Conservation (phyloP, 2,113 vertebrate species). For the Serinus canaria region DNA sequence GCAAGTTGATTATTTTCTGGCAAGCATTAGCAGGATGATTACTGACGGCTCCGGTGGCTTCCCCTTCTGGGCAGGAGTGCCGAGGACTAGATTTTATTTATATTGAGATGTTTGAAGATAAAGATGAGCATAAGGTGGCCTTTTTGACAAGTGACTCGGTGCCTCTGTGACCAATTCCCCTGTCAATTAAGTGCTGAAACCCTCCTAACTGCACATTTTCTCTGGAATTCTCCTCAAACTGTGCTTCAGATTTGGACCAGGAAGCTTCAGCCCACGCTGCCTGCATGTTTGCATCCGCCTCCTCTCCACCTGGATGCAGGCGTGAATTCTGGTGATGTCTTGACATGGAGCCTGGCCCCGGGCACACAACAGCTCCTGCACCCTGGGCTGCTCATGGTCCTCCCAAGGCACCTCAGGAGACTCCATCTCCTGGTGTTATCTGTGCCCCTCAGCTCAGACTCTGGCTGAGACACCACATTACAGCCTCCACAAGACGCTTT, state of each 20-base stretch:
- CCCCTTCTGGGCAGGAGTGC: constrained; percentile 11
- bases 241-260: constrained; percentile 14
- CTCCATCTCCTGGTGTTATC: not conserved
- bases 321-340: not conserved
- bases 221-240: not conserved
- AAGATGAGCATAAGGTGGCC: constrained; percentile 30
- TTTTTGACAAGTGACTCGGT: not conserved
- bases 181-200: not conserved
- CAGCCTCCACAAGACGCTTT: not conserved
- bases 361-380: not conserved
- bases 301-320: constrained; percentile 22
- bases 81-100: constrained; percentile 6
- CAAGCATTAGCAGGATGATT: constrained; percentile 11
- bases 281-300: not conserved
- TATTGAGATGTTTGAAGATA: constrained; percentile 25
- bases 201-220: not conserved
- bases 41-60: not conserved
- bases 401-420: not conserved
- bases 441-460: not conserved
- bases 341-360: rapidly evolving
- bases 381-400: not conserved
- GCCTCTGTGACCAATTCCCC: not conserved
- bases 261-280: constrained; percentile 42
- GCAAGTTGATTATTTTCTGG: constrained; percentile 50
- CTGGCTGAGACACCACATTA: not conserved